Evolutionary conservation across 92 coral and sea anemone species (phyloP).

Genomic region (Scolanthus callimorphus): DNA sequence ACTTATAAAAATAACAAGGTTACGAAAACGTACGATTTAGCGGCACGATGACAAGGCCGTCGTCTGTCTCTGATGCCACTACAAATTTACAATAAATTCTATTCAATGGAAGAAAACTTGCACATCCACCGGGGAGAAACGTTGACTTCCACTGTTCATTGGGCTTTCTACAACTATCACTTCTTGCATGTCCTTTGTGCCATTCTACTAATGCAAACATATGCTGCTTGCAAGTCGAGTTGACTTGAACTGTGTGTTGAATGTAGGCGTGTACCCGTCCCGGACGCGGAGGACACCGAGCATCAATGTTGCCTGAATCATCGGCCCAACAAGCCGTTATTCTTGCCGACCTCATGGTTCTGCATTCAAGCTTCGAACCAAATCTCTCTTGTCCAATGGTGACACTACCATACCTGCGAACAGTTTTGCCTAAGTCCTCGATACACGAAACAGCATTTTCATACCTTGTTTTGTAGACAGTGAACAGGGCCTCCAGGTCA

Average conservation of each 20-base stretch:
- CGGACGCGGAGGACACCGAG: not conserved
- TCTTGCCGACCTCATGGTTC: too few relatives aligned
- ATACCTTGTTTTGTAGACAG: not conserved
- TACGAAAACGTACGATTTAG: not conserved
- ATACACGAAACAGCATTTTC: not conserved
- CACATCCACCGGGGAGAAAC: not conserved
- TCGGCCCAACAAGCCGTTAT: not conserved
- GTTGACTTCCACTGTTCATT: not conserved
- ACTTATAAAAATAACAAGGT: too few relatives aligned
- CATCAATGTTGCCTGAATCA: not conserved
- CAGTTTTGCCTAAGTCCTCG: not conserved
- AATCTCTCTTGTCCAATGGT: conserved; percentile 1
- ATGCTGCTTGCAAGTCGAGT: not conserved
- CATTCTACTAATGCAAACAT: not conserved
- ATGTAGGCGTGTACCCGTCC: not conserved
- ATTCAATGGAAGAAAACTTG: not conserved
- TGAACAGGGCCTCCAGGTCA: not conserved
- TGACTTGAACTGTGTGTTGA: not conserved
- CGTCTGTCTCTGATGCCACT: not conserved
- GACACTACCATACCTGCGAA: not conserved
- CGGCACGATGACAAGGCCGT: not conserved
- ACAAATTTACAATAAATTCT: not conserved
- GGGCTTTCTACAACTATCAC: not conserved
- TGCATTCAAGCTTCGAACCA: conserved; percentile 1
- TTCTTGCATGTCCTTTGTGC: not conserved